A percentile compares a stretch with the other conserved stretches of the same genome.
phyloP scores from a whole-genome alignment of 2,113 vertebrate species.

The Macroglossus sobrinus region DNA sequence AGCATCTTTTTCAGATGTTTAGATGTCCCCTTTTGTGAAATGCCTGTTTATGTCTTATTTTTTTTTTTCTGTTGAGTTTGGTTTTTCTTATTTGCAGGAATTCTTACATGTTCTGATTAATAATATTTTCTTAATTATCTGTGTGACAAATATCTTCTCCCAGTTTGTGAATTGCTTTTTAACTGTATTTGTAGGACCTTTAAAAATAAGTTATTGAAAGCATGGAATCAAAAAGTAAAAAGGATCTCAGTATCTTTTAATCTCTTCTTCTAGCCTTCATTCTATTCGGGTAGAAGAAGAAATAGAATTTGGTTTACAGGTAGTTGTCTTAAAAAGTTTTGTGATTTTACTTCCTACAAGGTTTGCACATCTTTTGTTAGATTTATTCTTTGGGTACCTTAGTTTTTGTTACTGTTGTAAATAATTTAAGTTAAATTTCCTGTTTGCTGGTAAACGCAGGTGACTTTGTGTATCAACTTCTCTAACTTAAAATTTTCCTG shows the following conservation, averaged over 20 bases:
- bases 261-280: neutral
- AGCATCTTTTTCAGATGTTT: neutral
- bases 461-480: neutral
- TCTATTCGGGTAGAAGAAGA: neutral
- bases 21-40: conserved; percentile 17
- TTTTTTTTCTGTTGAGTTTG: neutral
- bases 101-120: neutral
- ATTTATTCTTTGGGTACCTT: neutral
- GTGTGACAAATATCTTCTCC: neutral
- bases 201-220: neutral
- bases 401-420: neutral
- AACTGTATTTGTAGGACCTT: neutral
- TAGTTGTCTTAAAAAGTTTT: neutral
- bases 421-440: neutral
- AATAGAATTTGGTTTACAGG: neutral
- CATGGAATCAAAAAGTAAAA: neutral
- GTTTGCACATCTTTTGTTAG: neutral
- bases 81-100: neutral
- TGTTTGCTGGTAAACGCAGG: neutral
- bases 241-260: neutral
- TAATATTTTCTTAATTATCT: neutral
- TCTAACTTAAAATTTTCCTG: neutral
- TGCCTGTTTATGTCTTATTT: neutral
- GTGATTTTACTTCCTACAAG: neutral
- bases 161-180: neutral